Base-by-base conservation (phyloP, 2,888 invertebrate species). In the Apoda limacodes region DNA sequence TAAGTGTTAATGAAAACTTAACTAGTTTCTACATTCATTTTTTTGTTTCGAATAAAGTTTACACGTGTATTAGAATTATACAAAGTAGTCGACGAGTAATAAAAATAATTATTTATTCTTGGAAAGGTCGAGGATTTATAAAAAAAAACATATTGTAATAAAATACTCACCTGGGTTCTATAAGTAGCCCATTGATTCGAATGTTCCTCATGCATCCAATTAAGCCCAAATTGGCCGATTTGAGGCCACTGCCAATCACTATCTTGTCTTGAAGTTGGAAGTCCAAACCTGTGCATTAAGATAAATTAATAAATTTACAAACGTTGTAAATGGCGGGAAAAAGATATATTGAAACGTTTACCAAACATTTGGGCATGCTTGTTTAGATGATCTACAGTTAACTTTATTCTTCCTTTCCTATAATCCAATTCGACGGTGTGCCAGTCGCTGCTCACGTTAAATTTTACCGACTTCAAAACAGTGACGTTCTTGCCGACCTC, bases 181-280 rank as follows among this genome's bases (percentile, higher is more conserved):
- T 86, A 28, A 87, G 78, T 37, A 87, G 83, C 7, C 89, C 89
- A 56, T 96, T 95, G 35, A 96, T 90, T 60, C 87, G 85, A 37
- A 96, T 89, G 53, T 94, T 92, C 42, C 93, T 85, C 85, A 96
- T 92, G 59, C 97, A 97, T 13, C 97, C 97, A 28, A 95, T 92
- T 30, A 96, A 81, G 3, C 95, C 94, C 56, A 84, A 68, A 48
- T 88, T 88, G 9, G 84, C 85, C 15, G 83, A 85, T 61, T 88
- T 87, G 10, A 89, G 82, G 24, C 93, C 92, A 52, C 92, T 92
- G 33, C 92, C 93, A 43, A 92, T 89, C 35, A 89, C 87, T 38
- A 90, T 85, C 60, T 85, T 86, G 55, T 88, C 85, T 48, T 86
- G 87, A 9, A 89, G 70, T 50, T 85, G 85, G 48, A 89, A 88